A percentile compares a stretch with the other conserved stretches of the same genome.
These are phyloP conservation scores for Dexiosoma caninum DNA, from an alignment of 2,888 invertebrate genomes.

Conservation along the genomic window DNA sequence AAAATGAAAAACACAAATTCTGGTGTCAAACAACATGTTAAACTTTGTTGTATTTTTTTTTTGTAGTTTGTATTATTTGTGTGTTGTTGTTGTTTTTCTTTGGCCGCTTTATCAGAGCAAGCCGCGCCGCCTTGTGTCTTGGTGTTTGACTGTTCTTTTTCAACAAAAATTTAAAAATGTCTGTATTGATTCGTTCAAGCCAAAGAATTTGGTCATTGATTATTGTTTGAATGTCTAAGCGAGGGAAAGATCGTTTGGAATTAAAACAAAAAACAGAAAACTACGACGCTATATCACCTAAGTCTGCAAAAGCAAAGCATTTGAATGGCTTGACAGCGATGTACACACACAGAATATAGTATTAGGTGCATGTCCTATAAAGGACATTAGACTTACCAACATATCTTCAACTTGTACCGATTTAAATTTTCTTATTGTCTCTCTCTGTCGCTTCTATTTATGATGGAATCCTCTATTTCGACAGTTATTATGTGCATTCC, in stretches of 20 bases:
- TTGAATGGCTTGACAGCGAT: no score
- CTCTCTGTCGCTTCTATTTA: no score
- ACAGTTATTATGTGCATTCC: no score
- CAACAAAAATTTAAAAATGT: constrained; percentile 23
- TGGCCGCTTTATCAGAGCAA: not conserved
- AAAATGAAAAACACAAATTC: constrained; percentile 71
- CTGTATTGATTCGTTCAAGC: constrained; percentile 45
- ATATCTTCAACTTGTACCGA: no score
- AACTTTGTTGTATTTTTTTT: constrained; percentile 38
- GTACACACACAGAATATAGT: no score
- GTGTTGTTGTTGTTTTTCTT: not conserved
- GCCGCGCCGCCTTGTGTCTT: not conserved
- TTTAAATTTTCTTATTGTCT: no score
- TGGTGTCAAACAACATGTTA: constrained; percentile 75
- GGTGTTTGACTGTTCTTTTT: not conserved
- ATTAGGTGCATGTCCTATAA: no score
- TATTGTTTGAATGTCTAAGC: constrained; percentile 16
- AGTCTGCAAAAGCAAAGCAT: no score
- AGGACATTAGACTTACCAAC: no score
- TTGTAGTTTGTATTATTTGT: not conserved
- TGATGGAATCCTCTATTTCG: no score
- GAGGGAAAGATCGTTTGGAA: not conserved
- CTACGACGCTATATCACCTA: no score
- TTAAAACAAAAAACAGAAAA: not conserved
- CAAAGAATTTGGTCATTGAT: constrained; percentile 50